Evolutionary conservation across 2,113 vertebrate genomes (phyloP), one percentile per base, ranked within the genome.

Genomic region (Okapia johnstoni): DNA sequence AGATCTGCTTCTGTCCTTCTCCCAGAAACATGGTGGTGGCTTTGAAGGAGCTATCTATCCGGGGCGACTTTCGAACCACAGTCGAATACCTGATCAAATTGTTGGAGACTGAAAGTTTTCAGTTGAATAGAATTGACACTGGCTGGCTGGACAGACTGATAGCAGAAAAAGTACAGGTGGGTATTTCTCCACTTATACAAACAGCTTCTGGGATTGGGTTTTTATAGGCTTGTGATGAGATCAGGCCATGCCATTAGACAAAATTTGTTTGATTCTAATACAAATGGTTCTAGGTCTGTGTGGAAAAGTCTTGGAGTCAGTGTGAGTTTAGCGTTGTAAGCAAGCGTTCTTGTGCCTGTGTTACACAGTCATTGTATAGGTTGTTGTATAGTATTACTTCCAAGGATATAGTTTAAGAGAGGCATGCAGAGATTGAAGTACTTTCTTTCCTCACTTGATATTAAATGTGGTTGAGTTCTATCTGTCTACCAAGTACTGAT

Each of bases 21-120:
- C 97, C 3, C 97, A 99, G 99, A 77, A 99, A 99, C 98, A 99
- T 99, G 99, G 99, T 99, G 86, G 99, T 99, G 92, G 99, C 99
- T 89, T 98, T 99, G 97, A 99, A 99, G 97, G 99, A 99, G 97
- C 98, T 99, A 58, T 99, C 99, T 40, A 99, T 99, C 96, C 99
- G 99, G 90, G 99, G 99, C 77, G 99, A 99, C 98, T 99, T 99
- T 98, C 98, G 99, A 94, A 99, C 99, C 96, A 99, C 99, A 1
- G 99, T 99, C 28, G 99, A 99, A 96, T 99, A 99, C 97, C 98
- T 99, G 98, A 99, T 99, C 88, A 99, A 99, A 81, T 98, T 99
- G 66, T 98, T 99, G 98, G 99, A 99, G 98, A 99, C 99, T 0
- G 99, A 99, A 98, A 99, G 99, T 98, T 99, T 99, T 98, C 99